Evolutionary conservation across 2,797 vertebrate genomes (phyloP).

Genomic region (Cynodonichthys magdalenae): DNA sequence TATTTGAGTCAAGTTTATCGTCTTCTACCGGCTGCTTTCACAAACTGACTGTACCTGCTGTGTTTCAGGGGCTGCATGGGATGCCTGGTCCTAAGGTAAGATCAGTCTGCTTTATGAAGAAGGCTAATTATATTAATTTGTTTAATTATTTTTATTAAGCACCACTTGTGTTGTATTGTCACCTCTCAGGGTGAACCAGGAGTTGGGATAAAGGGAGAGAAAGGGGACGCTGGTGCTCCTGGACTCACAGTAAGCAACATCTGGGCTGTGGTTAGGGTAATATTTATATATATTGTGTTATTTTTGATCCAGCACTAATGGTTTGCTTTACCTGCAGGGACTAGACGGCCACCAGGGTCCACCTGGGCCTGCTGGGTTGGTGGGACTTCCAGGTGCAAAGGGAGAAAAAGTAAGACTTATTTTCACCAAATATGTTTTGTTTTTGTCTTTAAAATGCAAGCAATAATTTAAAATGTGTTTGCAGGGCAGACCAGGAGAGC

Average conservation of each 20-base stretch:
- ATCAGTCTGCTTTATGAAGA: background rate
- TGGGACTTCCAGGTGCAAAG: conserved; percentile 92
- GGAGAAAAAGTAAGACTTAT: conserved; percentile 89
- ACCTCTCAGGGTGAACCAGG: conserved; percentile 79
- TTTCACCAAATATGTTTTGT: no score
- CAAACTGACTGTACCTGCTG: conserved; percentile 28
- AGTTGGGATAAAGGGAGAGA: conserved; percentile 70
- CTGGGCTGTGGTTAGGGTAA: background rate
- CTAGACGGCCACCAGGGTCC: conserved; percentile 82
- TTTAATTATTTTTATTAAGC: no score
- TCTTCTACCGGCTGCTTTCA: background rate
- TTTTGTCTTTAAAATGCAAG: background rate
- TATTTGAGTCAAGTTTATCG: background rate
- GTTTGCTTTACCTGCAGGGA: conserved; percentile 50
- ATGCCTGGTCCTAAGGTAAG: conserved; percentile 82
- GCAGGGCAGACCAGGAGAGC: conserved; percentile 91
- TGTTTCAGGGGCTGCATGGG: conserved; percentile 79
- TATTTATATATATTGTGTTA: background rate
- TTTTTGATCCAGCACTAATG: conserved; percentile 5
- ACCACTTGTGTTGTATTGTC: conserved; percentile 30
- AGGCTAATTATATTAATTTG: conserved; percentile 7
- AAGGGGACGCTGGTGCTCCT: conserved; percentile 69
- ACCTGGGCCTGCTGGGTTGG: conserved; percentile 86
- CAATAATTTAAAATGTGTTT: conserved; percentile 35
- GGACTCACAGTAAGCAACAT: conserved; percentile 67